Base-by-base conservation (phyloP, 2,113 vertebrate species). In the Apistogramma diplotaenia region DNA sequence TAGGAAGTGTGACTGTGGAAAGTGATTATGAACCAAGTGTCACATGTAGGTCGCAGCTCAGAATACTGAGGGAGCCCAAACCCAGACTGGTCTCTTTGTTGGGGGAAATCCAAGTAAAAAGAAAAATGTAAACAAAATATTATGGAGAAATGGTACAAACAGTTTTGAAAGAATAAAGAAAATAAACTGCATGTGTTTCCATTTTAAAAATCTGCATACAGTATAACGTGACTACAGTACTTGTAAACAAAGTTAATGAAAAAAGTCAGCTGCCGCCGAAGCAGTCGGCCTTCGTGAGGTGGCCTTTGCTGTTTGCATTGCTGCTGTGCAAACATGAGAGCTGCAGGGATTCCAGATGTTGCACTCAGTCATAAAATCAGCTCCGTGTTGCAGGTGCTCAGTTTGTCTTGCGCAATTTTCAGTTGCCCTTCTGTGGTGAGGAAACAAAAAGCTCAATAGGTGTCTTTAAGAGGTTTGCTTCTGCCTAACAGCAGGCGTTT, bases 221-320 rank as follows among this genome's bases (percentile, higher is more conserved):
- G 18, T 51, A 19, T n/a, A n/a, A n/a, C n/a, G 4, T 40, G 16
- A 29, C 31, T 35, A 18, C n/a, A 49, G 3, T 61, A n/a, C 23
- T 77, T 43, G 15, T 56, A 29, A 8, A 59, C 18, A 29, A 51
- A 49, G n/a, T 71, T 13, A 21, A 53, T 33, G 3, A 13, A 21
- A 5, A 70, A 46, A 23, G 2, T 76, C 11, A 82, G 40, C 23
- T 31, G 70, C 11, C 29, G 15, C 29, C 49, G 13, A 62, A 57
- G 6, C 53, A 71, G 55, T 25, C 37, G 16, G 37, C 37, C 61
- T 65, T 25, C 10, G n/a, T 56, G 1, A 71, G 15, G 4, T 84
- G 87, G 27, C 77, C 88, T 91, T 89, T 83, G 79, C 60, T 85
- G 83, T 93, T 93, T 90, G 85, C 59, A 49, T 61, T 85, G 58